These are phyloP conservation scores for Anagrus nilaparvatae DNA, from an alignment of 1,140 invertebrate genomes.

Conservation along the genomic window DNA sequence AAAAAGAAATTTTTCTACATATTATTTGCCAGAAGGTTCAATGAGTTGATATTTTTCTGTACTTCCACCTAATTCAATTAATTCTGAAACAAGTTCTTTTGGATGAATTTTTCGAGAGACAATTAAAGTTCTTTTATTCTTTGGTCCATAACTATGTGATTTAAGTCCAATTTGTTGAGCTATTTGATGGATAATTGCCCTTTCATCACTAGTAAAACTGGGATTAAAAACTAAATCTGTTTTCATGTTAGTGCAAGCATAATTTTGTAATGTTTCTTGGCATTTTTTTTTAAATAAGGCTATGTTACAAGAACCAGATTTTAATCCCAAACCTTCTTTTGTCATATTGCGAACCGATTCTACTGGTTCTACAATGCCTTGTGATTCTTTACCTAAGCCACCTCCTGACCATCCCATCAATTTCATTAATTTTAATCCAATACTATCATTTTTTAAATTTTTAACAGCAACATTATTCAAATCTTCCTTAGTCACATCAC, in stretches of 20 bases:
- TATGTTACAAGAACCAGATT: slow-evolving; percentile 26
- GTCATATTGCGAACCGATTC: slow-evolving; percentile 37
- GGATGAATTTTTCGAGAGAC: slow-evolving; percentile 31
- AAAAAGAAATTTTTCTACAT: too few species aligned
- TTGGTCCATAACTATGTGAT: slow-evolving; percentile 31
- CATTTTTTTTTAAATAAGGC: slow-evolving; percentile 34
- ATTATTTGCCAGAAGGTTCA: slow-evolving; percentile 19
- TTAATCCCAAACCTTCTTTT: slow-evolving; percentile 32
- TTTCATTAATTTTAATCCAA: slow-evolving; percentile 61
- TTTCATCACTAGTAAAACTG: slow-evolving; percentile 62
- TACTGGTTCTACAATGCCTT: slow-evolving; percentile 58
- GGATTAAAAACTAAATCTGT: slow-evolving; percentile 55
- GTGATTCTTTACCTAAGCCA: slow-evolving; percentile 56
- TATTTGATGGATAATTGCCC: slow-evolving; percentile 51
- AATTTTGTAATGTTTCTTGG: slow-evolving; percentile 34
- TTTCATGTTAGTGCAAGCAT: too few species aligned
- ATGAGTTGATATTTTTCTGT: slow-evolving; percentile 34
- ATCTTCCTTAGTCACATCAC: not conserved
- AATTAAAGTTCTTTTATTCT: slow-evolving; percentile 26
- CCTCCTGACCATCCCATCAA: slow-evolving; percentile 76
- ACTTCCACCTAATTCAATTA: slow-evolving; percentile 25
- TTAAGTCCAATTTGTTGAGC: slow-evolving; percentile 34
- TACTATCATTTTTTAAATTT: slow-evolving; percentile 41
- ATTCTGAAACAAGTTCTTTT: slow-evolving; percentile 24
- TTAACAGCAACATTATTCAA: not conserved